Evolutionary conservation across 2,888 invertebrate species (phyloP), one percentile per base, ranked within the genome.

Genomic region (Eumacrocentrus americanus): DNA sequence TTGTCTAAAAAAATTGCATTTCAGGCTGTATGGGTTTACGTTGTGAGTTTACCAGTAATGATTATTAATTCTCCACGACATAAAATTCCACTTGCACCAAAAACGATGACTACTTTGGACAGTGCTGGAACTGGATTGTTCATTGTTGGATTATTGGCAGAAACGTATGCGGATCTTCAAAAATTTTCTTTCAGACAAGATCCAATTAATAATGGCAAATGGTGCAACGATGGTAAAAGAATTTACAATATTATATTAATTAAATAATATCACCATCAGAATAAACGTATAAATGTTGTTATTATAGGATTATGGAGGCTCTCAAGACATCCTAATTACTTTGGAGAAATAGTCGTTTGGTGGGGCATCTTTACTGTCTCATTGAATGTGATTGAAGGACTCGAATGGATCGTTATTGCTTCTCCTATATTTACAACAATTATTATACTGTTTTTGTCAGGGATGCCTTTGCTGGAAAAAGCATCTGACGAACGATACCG

Each of bases 281-380:
- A 46, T 1, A 52, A 16, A 2, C 1, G 23, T 14, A 47, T 29
- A 9, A 37, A 29, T 18, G 42, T 22, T 51, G 14, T 23, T 60
- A 51, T 69, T 69, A 6, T 70, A 86, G 89, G 93, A 2, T 81
- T 94, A 7, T 96, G 95, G 95, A 87, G 91, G 37, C 81, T 94
- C 42, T 95, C 95, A 0, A 85, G 96, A 62, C 95, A 96, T 82
- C 96, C 96, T 0, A 96, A 96, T 80, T 96, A 95, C 78, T 95
- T 96, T 77, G 96, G 96, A 0, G 96, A 96, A 83, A 92, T 95
- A 9, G 86, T 94, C 0, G 85, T 96, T 12, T 95, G 96, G 95
- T 92, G 95, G 91, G 95, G 96, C 2, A 90, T 95, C 71, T 95
- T 95, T 77, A 88, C 92, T 53, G 91, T 95, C 79, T 92, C 94